Evolutionary conservation across 2,113 vertebrate species (phyloP).

Genomic region (Neolamprologus kungweensis): DNA sequence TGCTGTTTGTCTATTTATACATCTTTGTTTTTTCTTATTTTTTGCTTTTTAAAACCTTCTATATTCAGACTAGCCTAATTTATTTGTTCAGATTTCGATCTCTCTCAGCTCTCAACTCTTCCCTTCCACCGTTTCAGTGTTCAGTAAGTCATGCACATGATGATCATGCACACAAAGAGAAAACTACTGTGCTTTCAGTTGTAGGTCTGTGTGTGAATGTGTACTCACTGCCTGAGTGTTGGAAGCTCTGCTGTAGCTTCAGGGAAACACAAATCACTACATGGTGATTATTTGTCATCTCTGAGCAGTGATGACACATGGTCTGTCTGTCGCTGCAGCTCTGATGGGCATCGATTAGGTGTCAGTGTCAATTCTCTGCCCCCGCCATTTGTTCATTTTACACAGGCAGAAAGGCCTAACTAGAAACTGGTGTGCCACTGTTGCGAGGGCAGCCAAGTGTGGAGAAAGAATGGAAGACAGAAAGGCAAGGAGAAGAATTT

Average conservation of each 20-base stretch:
- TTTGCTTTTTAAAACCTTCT: not conserved
- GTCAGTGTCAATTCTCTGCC: slow-evolving; percentile 20
- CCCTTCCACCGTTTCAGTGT: not conserved
- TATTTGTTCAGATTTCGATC: not conserved
- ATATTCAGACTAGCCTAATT: not conserved
- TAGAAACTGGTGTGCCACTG: not conserved
- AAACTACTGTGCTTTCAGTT: not conserved
- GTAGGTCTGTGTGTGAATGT: not conserved
- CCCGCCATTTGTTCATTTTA: slow-evolving; percentile 16
- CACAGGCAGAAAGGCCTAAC: not conserved
- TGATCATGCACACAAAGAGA: not conserved
- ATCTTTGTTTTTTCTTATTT: not conserved
- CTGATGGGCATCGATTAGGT: slow-evolving; percentile 50
- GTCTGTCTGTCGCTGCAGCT: slow-evolving; percentile 21
- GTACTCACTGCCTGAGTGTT: not conserved
- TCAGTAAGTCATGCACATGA: not conserved
- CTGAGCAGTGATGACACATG: slow-evolving; percentile 6
- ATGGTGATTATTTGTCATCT: slow-evolving; percentile 43
- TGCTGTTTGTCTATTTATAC: not conserved
- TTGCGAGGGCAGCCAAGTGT: not conserved
- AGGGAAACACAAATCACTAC: not conserved
- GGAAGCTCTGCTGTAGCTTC: not conserved
- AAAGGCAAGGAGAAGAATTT: not conserved
- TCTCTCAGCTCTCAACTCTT: not conserved
- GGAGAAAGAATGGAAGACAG: not conserved